Evolutionary conservation across 2,797 vertebrate genomes (phyloP), one percentile per base, ranked within the genome.

Genomic region (Danio jaintianensis): DNA sequence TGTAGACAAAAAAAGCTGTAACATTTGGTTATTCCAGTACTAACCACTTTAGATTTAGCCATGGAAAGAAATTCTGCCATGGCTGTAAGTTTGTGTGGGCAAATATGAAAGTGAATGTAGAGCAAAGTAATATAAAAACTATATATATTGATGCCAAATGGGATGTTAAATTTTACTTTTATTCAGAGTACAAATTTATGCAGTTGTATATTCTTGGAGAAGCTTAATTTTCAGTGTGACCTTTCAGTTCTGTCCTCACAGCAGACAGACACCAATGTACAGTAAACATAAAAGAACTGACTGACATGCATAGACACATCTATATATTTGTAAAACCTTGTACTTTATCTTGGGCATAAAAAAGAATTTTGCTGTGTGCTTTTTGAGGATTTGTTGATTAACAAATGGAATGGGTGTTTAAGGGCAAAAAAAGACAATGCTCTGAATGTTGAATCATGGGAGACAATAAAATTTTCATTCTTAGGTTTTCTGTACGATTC

Each of bases 301-400:
- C 81, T 83, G 45, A 89, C 40, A 79, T 43, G 62, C 29, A 43
- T 68, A 68, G 45, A 80, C 59, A 72, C 81, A 84, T 61, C 76
- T 91, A 88, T 91, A 93, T 93, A 92, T 93, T 91, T 93, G 90
- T 93, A 91, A 90, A 87, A 86, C 85, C 76, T 83, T 90, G 84
- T 86, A 89, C 91, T 92, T 90, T 89, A 90, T 72, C 85, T 84
- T 84, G 79, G 80, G 53, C 86, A 85, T 85, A 87, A 4, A n/a
- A 83, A 91, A 78, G 68, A 85, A 85, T 89, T 84, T 81, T 83
- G 87, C 85, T 85, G 50, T 88, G 86, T 83, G 88, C 78, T 75
- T 89, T 83, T 85, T 86, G 79, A 84, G 84, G 15, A 87, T 53
- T 48, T 87, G 36, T 47, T 88, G 82, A 90, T 68, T 89, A 86